Percentiles rank a stretch among this genome's conserved stretches.
Evolutionary conservation across 2,113 vertebrate species (phyloP).

Genomic region (Sclerurus mexicanus): DNA sequence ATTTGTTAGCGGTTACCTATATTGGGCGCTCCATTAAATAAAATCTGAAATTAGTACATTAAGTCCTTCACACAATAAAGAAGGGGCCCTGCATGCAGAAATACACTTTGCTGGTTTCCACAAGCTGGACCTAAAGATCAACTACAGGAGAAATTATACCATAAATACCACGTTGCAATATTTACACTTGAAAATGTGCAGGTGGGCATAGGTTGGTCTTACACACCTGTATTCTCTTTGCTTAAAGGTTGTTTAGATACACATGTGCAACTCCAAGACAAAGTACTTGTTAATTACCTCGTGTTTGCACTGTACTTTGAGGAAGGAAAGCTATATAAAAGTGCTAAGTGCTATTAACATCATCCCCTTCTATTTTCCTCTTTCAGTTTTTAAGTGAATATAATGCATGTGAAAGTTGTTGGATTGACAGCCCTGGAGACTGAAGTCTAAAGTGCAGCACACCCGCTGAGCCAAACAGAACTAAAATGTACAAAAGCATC

Average conservation of each 20-base stretch:
- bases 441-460: conserved; percentile 63
- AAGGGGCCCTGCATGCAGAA: neutral
- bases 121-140: neutral
- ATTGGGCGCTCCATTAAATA: neutral
- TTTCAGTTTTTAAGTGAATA: conserved; percentile 38
- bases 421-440: conserved; percentile 60
- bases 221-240: neutral
- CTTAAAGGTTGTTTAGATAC: conserved; percentile 25
- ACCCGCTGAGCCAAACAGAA: conserved; percentile 58
- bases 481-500: conserved; percentile 33
- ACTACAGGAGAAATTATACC: neutral
- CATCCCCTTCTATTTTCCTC: conserved; percentile 31
- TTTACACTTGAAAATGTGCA: neutral
- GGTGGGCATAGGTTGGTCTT: neutral
- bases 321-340: neutral
- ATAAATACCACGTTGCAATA: neutral
- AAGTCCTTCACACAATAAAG: neutral
- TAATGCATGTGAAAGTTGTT: conserved; percentile 17
- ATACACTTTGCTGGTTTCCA: neutral
- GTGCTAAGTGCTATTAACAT: conserved; percentile 48
- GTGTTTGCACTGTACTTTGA: neutral
- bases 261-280: neutral
- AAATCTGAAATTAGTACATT: neutral
- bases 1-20: neutral
- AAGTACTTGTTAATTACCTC: conserved; percentile 33